phyloP scores from a whole-genome alignment of 2,797 vertebrate species.

The Falco columbarius region DNA sequence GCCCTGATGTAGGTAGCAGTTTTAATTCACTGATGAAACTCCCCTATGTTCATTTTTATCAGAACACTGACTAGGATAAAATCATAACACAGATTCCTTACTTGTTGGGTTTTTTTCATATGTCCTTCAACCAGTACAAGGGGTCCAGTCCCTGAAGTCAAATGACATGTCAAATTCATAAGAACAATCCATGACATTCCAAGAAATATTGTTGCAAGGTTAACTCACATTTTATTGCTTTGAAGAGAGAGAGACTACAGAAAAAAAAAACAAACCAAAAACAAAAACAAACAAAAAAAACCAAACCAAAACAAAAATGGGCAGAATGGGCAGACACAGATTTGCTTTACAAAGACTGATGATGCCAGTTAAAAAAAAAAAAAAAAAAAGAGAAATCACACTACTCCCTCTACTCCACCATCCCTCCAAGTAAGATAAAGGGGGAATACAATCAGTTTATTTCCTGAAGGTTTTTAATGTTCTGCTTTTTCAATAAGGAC shows the following conservation, averaged over 20 bases:
- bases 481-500: background rate
- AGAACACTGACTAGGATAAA: background rate
- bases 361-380: background rate
- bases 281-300: too few species aligned
- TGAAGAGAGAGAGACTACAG: background rate
- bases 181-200: background rate
- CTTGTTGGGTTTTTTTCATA: background rate
- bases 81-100: background rate
- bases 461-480: slow-evolving; percentile 18
- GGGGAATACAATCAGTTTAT: background rate
- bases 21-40: background rate
- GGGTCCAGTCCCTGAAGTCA: background rate
- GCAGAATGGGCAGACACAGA: background rate
- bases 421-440: background rate
- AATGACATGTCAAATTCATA: background rate
- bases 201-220: background rate
- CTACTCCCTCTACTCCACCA: background rate
- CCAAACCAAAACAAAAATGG: too few species aligned
- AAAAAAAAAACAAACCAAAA: background rate
- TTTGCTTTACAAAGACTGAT: background rate
- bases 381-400: background rate
- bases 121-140: background rate
- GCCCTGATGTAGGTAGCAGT: background rate
- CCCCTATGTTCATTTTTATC: background rate
- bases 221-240: background rate